Conservation (phyloP, 2,113 vertebrate genomes). For the Hemicordylus capensis region DNA sequence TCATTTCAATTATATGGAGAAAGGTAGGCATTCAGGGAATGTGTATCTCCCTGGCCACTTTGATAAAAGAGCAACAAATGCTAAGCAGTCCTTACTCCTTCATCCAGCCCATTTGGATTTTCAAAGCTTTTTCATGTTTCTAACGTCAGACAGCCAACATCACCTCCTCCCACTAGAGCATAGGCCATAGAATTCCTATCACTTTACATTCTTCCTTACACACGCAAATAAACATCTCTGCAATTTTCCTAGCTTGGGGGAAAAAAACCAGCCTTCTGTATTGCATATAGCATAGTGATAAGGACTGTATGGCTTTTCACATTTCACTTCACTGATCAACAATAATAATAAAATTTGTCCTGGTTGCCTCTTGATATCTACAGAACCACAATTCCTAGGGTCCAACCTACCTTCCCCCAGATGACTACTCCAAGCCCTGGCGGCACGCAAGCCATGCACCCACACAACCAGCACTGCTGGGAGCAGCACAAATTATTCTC, state of each 20-base stretch:
- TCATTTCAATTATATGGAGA: not conserved
- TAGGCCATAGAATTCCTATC: slow-evolving; percentile 6
- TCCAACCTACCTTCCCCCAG: too few species aligned
- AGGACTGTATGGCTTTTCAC: not conserved
- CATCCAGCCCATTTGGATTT: slow-evolving; percentile 26
- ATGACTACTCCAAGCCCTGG: too few species aligned
- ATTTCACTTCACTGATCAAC: not conserved
- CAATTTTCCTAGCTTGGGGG: slow-evolving; percentile 20
- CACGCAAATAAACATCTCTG: slow-evolving; percentile 13
- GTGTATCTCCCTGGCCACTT: slow-evolving; percentile 25
- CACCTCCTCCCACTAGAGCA: slow-evolving; percentile 32
- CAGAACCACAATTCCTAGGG: not conserved
- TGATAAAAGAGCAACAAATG: slow-evolving; percentile 13
- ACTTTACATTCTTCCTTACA: slow-evolving; percentile 9
- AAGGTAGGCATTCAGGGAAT: slow-evolving; percentile 14
- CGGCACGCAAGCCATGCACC: too few species aligned
- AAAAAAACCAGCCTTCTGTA: slow-evolving; percentile 21
- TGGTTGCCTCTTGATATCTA: not conserved
- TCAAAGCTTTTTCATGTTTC: slow-evolving; percentile 27
- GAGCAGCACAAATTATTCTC: too few species aligned
- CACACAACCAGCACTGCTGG: too few species aligned
- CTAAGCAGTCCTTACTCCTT: slow-evolving; percentile 21
- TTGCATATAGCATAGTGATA: not conserved
- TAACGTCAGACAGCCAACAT: not conserved
- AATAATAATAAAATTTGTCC: not conserved